Evolutionary conservation across 2,888 invertebrate genomes (phyloP), one percentile per base, ranked within the genome.

Genomic region (Luperina nickerlii): DNA sequence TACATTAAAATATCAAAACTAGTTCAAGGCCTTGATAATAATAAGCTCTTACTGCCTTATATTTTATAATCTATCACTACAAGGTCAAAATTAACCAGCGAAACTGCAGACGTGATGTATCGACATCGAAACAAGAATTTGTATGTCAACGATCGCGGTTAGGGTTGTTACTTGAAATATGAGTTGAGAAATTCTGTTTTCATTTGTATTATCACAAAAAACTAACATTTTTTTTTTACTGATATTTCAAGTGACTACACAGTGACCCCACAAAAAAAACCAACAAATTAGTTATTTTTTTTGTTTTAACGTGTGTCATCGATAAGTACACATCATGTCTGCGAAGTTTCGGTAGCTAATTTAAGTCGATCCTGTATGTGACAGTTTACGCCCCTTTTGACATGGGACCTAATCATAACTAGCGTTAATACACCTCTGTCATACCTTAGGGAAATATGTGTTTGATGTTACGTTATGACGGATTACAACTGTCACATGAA

Each of bases 1-100:
- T 62, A 62, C 54, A 74, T 74, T 74, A 7, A 54, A 57, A 63
- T 66, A 60, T 42, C 38, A 15, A 15, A 32, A 76, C n/a, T 83
- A 32, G 51, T 51, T 60, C n/a, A 83, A 24, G n/a, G 79, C 84
- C 79, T 80, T 80, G 78, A 3, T 84, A 84, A 18, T 73, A 65
- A 32, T 83, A 80, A 80, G 24, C 9, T 60, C 0, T n/a, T 15
- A 32, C 18, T 83, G 65, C 38, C 65, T 83, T 76, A n/a, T 32
- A 81, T 45, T 62, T 48, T 62, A 18, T 32, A 48, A 48, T 38
- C 11, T 63, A 32, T 79, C 42, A 32, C 0, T 27, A 42, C 38
- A n/a, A 11, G 57, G 57, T 60, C n/a, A 60, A 9, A 24, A 57
- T 57, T n/a, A 57, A 4, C 5, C n/a, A 60, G n/a, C n/a, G 0